These are phyloP conservation scores for Triplophysa yarkandensis DNA, from an alignment of 2,797 vertebrate species.

Conservation along the genomic window DNA sequence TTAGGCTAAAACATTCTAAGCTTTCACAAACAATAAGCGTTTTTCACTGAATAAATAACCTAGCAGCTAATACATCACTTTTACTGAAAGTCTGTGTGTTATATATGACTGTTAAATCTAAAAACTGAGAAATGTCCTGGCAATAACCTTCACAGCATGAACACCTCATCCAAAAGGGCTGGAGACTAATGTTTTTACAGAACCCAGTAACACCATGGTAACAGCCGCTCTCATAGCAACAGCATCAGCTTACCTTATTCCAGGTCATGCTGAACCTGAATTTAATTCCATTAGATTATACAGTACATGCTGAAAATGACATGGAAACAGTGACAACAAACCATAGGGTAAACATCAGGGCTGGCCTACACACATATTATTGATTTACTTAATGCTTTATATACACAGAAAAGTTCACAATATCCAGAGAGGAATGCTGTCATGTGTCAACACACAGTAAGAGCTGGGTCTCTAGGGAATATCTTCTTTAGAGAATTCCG, in stretches of 20 bases:
- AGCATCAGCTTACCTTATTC: constrained; percentile 40
- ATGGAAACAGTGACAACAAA: constrained; percentile 14
- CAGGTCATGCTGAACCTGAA: constrained; percentile 25
- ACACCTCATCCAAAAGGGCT: background rate
- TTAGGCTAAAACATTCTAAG: background rate
- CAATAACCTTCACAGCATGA: background rate
- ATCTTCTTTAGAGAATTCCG: constrained; percentile 24
- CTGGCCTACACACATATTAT: no score
- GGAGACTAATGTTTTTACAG: constrained; percentile 28
- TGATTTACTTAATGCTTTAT: no score
- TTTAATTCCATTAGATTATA: background rate
- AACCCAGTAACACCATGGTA: constrained; percentile 47
- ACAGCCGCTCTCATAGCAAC: constrained; percentile 52
- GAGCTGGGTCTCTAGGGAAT: constrained; percentile 4
- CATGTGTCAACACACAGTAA: constrained; percentile 11
- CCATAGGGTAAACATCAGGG: background rate
- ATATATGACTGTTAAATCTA: background rate
- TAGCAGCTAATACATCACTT: background rate
- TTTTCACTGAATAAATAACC: background rate
- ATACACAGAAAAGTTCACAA: background rate
- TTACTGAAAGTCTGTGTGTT: background rate
- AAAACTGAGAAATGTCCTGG: constrained; percentile 5
- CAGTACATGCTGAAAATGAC: background rate
- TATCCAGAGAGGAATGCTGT: constrained; percentile 19
- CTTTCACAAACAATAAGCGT: background rate